Evolutionary conservation across 2,113 vertebrate species (phyloP), one percentile per base, ranked within the genome.

Genomic region (Brachionichthys hirsutus): DNA sequence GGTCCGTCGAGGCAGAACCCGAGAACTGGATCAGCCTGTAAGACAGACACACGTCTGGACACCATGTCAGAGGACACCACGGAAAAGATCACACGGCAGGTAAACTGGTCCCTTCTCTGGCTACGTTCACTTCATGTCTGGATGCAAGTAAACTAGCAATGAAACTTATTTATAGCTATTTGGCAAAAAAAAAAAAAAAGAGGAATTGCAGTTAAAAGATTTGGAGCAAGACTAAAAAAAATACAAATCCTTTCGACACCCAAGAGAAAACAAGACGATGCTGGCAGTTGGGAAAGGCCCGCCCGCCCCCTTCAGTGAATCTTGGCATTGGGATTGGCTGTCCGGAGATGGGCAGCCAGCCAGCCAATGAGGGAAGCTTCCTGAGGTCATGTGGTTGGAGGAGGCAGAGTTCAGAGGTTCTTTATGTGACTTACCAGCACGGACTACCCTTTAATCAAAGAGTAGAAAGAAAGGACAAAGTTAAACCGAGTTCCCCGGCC

Each of bases 381-480:
- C 95, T 94, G 93, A 94, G 94, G 94, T 96, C 95, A 98, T 95
- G 95, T 96, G 95, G 95, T 97, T 95, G 95, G 93, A 96, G 97
- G 95, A 95, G 86, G 96, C 94, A 92, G 92, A 93, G 90, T 92
- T 93, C 92, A 98, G 95, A 98, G 95, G 94, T 96, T 95, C 98
- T 95, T 94, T 99, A 96, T 98, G 96, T 92, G 90, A 99, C 97
- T 99, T 99, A 98, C 96, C 96, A 98, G 96, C 96, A 96, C 88
- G 95, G 95, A 95, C 96, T 98, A 98, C 96, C 97, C 96, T 99
- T 99, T 96, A 99, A 99, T 98, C 92, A 99, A 98, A 99, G 96
- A 99, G 96, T 98, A 99, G 96, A 98, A 96, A 99, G 85, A 99
- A 98, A 99, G 95, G 95, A 97, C 94, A 98, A 95, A 98, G 96